Percentiles rank a stretch among this genome's conserved stretches.
Evolutionary conservation across 2,797 vertebrate genomes (phyloP).

Genomic region (Epinephelus malabaricus): DNA sequence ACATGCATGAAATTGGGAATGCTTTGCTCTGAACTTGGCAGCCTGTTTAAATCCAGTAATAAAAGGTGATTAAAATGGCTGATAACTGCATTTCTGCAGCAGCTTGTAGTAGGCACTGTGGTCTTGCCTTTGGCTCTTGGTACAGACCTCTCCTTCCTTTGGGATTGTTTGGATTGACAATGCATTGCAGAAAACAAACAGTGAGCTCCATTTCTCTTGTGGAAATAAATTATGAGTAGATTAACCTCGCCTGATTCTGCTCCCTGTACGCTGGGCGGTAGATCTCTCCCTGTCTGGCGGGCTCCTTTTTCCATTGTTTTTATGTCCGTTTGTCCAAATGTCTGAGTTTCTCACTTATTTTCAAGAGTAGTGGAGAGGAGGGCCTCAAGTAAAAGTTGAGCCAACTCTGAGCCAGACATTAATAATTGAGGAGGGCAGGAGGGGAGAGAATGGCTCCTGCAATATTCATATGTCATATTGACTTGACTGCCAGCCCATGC

Average conservation of each 20-base stretch:
- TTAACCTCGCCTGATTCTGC: conserved; percentile 7
- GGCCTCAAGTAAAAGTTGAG: conserved; percentile 76
- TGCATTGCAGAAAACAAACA: conserved; percentile 8
- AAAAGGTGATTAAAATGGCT: conserved; percentile 16
- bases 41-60: conserved; percentile 1
- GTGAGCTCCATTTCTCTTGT: conserved; percentile 19
- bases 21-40: neutral
- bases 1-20: conserved; percentile 11
- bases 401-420: conserved; percentile 85
- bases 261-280: neutral
- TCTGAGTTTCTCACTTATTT: conserved; percentile 53
- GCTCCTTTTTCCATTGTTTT: conserved; percentile 7
- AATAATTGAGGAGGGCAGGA: conserved; percentile 92
- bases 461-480: conserved; percentile 90
- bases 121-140: neutral
- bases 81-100: neutral
- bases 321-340: conserved; percentile 43
- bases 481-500: conserved; percentile 84
- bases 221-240: conserved; percentile 36
- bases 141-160: neutral
- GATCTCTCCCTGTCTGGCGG: neutral
- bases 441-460: conserved; percentile 86
- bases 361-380: conserved; percentile 54
- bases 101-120: neutral
- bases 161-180: conserved; percentile 10